These are phyloP conservation scores for Rhynchomys soricoides DNA, from an alignment of 2,113 vertebrate genomes.

Conservation along the genomic window DNA sequence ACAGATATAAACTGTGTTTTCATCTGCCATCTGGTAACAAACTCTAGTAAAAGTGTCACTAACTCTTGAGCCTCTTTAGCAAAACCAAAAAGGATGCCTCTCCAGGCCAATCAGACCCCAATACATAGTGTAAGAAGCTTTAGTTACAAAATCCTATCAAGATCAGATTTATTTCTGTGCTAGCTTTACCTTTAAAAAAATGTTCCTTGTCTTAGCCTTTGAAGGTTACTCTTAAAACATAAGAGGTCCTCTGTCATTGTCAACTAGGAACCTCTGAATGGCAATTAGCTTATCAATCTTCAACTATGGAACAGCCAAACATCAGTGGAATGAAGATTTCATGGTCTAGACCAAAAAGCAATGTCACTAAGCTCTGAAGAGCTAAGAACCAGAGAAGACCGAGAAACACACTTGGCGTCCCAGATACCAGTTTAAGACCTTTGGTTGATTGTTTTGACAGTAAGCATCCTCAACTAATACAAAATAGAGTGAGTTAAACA, in stretches of 20 bases:
- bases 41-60: not conserved
- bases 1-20: not conserved
- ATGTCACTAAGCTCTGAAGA: not conserved
- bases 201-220: slow-evolving; percentile 19
- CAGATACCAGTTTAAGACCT: not conserved
- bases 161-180: slow-evolving; percentile 42
- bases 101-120: not conserved
- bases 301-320: not conserved
- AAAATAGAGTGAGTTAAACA: not conserved
- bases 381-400: not conserved
- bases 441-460: slow-evolving; percentile 31
- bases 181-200: slow-evolving; percentile 14
- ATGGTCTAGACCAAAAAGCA: slow-evolving; percentile 5
- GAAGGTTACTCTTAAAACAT: slow-evolving; percentile 46
- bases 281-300: slow-evolving; percentile 22
- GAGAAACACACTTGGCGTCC: not conserved
- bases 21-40: not conserved
- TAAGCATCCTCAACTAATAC: not conserved
- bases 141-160: not conserved
- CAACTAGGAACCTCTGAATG: slow-evolving; percentile 30
- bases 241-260: not conserved
- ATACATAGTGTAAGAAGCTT: not conserved
- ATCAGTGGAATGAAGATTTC: slow-evolving; percentile 28
- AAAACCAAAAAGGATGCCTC: not conserved
- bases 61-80: not conserved